Evolutionary conservation across 1,140 invertebrate genomes (phyloP), one percentile per base, ranked within the genome.

Genomic region (Cydia splendana): DNA sequence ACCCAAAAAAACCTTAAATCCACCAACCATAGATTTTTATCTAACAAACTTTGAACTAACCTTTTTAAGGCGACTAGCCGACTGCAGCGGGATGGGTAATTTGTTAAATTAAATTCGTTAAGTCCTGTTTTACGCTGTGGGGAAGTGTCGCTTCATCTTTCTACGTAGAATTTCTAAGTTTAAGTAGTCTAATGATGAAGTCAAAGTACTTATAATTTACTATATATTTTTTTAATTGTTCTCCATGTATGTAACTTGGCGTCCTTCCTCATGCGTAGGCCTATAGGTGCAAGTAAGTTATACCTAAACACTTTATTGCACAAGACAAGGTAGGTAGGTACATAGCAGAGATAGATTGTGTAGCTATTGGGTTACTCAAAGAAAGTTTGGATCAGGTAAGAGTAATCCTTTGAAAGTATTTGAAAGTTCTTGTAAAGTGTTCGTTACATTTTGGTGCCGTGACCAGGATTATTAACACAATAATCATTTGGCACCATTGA

Each of bases 21-120:
- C 15, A 42, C 67, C 30, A 71, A 45, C 67, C 67, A 71, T 71
- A 71, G 67, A 71, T 38, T 71, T 71, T 71, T 71, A 71, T 71
- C 67, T 71, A 45, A 45, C 67, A 71, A 71, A 71, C 34, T 71
- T 71, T 71, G 45, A 38, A 71, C 34, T 71, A 71, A 71, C 34
- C 34, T 71, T 69, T 71, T 71, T 71, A 71, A 34, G 30, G 38
- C 67, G 67, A 62, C 57, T 62, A 62, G 18, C 57, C 9, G 7
- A 20, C 18, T 24, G 24, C 12, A 20, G 30, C 67, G 34, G 15
- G 67, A 71, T 71, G 67, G 67, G n/a, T 71, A 42, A 71, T 71
- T 71, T 71, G 67, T 71, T 71, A 38, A 38, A 71, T 71, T 71
- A 71, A 71, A 71, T 42, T 71, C 18, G 30, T 71, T 1, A 20